Evolutionary conservation across 2,797 vertebrate species (phyloP).

Genomic region (Syndactyla subalaris): DNA sequence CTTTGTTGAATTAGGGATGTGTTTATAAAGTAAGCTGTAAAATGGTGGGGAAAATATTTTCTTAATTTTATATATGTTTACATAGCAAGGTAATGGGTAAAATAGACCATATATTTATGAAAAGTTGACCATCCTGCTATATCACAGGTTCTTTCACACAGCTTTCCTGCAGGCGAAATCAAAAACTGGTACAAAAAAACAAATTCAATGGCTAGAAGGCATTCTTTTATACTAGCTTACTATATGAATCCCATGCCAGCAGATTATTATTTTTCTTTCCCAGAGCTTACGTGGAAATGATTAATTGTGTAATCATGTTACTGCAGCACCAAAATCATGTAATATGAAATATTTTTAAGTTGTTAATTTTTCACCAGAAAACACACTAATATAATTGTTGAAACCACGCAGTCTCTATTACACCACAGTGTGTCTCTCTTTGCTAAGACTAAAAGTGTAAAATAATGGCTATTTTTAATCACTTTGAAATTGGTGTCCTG

Average conservation of each 20-base stretch:
- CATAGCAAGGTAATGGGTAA: not conserved
- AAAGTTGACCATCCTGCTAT: not conserved
- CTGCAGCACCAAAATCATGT: not conserved
- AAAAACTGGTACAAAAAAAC: not conserved
- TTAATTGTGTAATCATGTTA: not conserved
- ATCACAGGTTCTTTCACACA: not conserved
- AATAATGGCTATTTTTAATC: constrained; percentile 15
- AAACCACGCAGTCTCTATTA: not conserved
- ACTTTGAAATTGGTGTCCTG: not conserved
- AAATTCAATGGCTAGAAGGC: not conserved
- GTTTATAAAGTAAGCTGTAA: not conserved
- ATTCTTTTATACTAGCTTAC: not conserved
- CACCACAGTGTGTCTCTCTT: not conserved
- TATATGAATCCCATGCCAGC: not conserved
- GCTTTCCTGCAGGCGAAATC: not conserved
- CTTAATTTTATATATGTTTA: not conserved
- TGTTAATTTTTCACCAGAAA: not conserved
- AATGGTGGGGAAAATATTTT: not conserved
- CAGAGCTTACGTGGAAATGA: not conserved
- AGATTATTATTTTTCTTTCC: not conserved
- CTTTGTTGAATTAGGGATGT: not conserved
- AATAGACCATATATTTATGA: not conserved
- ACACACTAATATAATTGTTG: not conserved
- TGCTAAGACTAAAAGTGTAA: not conserved
- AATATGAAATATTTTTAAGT: not conserved